Evolutionary conservation across 2,797 vertebrate genomes (phyloP), one percentile per base, ranked within the genome.

Genomic region (Benthosema pterotum): DNA sequence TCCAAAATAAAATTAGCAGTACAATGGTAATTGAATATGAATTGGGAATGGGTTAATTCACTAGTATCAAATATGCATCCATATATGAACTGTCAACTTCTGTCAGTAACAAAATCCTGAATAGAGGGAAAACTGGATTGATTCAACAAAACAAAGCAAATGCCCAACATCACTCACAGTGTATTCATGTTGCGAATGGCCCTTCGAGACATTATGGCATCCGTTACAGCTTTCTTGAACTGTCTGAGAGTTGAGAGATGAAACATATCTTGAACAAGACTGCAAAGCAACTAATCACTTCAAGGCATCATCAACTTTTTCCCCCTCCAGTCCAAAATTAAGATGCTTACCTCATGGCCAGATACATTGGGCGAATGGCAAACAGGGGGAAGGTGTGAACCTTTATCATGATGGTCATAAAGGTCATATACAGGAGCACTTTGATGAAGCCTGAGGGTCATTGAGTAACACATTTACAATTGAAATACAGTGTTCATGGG

Each of bases 401-500:
- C 77, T 99, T 99, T 78, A 99, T 98, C 97, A 99, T 99, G 83
- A 99, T 99, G 58, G 96, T 97, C 97, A 99, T 99, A 87, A 99
- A 99, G n/a, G 97, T 95, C 85, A 98, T 94, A 83, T 99, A 99
- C 28, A 99, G 90, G 13, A 99, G 90, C 16, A 99, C 97, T 75
- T 99, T 99, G 87, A 99, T 95, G 83, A 99, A 96, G 12, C 97
- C 97, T 99, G 83, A 0, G 63, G 51, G 15, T 58, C 11, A 71
- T 38, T 11, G 32, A 38, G 65, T 52, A 1, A 65, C 2, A 18
- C 0, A 18, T 52, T 16, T 49, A 51, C 3, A 2, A 28, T 14
- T 45, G 22, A 48, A 19, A 16, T 14, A 12, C 3, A 6, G 12
- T 5, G 9, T 4, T 14, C 3, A 28, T 48, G 14, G 16, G 11